Evolutionary conservation across 2,888 invertebrate genomes (phyloP).

Genomic region (Archips crataeganus): DNA sequence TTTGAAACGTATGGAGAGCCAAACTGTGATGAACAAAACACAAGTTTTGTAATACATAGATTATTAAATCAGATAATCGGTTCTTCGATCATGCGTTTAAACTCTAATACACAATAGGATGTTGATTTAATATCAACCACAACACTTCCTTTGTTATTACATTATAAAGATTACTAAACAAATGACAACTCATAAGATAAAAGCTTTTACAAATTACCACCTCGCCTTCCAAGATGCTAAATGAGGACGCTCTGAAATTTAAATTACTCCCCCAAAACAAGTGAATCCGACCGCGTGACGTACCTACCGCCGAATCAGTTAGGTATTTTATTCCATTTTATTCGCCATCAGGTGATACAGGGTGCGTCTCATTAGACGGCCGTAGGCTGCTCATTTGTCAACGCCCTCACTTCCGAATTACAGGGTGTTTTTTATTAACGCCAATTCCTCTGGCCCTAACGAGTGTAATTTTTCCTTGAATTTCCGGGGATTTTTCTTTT

Average conservation of each 20-base stretch:
- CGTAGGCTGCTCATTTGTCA: slow-evolving; percentile 76
- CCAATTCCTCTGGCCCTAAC: slow-evolving; percentile 75
- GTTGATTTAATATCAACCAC: not conserved
- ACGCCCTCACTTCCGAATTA: slow-evolving; percentile 69
- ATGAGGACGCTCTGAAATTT: slow-evolving; percentile 25
- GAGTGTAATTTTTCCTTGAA: slow-evolving; percentile 72
- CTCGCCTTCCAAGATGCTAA: slow-evolving; percentile 17
- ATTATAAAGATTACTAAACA: slow-evolving; percentile 20
- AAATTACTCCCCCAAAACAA: slow-evolving; percentile 29
- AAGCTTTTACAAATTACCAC: slow-evolving; percentile 38
- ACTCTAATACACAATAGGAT: slow-evolving; percentile 8
- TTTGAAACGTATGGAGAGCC: not conserved
- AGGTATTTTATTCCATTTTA: slow-evolving; percentile 58
- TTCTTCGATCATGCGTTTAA: slow-evolving; percentile 15
- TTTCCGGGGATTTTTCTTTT: slow-evolving; percentile 48
- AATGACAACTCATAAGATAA: slow-evolving; percentile 23
- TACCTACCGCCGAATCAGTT: slow-evolving; percentile 52
- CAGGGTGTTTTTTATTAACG: slow-evolving; percentile 76
- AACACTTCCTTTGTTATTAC: not conserved
- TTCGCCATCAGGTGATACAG: slow-evolving; percentile 69
- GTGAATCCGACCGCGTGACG: slow-evolving; percentile 13
- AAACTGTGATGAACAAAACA: slow-evolving; percentile 22
- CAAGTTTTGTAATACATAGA: slow-evolving; percentile 27
- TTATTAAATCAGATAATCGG: slow-evolving; percentile 20
- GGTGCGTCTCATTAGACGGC: slow-evolving; percentile 72